Base-by-base conservation (phyloP, 1,140 invertebrate genomes). In the Papilio aristodemus region DNA sequence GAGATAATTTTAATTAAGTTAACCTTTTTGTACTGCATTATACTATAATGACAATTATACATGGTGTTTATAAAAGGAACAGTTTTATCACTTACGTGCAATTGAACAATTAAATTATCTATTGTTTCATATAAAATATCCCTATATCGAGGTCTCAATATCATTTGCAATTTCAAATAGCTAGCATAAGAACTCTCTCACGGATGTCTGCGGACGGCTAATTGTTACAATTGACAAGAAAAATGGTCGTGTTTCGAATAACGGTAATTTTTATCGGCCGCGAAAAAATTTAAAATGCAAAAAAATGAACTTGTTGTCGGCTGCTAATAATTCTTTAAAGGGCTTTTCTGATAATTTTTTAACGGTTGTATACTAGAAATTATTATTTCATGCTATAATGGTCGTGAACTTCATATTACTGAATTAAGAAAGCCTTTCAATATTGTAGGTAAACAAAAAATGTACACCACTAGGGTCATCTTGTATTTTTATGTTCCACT, bases 221-320 rank as follows among this genome's bases (percentile, higher is more conserved):
- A 82, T 84, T 81, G 75, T 81, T 81, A 69, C 63, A 60, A 74
- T 67, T 78, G 79, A 79, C 79, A 80, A 78, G 81, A 82, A 81
- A 81, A 76, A 80, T 78, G 68, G 75, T 71, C 74, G 67, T 73
- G 69, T 70, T 70, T 70, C 66, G 62, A 66, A 64, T 72, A 74
- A 74, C 73, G 69, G 72, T 46, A 32, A 36, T 43, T 66, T 66
- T 36, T 64, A 32, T 66, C 25, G 63, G n/a, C 1, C 36, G 59
- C 36, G 36, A 38, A 62, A 17, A 50, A 50, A 4, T 27, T 19
- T 27, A 58, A 13, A 27, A n/a, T 8, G 36, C n/a, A 59, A 36
- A 32, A n/a, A 59, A 50, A 6, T 22, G 17, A 54, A 13, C 27
- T 5, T 32, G 63, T 50, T 66, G 14, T 41, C 41, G 50, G 63